A percentile compares a stretch with the other conserved stretches of the same genome.
Conservation (phyloP, 92 coral and sea anemone species). For the Actinernus sp. region DNA sequence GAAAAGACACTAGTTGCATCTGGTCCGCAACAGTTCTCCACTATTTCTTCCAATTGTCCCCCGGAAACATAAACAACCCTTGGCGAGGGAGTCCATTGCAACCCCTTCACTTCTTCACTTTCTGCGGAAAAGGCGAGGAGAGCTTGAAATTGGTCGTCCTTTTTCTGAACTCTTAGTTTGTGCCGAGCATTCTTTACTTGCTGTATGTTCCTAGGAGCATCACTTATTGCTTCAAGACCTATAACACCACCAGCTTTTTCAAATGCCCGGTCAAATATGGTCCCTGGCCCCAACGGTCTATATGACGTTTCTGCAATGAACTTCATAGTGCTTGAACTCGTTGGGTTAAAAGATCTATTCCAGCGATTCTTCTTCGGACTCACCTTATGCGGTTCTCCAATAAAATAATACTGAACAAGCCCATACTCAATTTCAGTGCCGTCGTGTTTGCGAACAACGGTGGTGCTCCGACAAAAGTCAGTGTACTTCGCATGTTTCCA, state of each 20-base stretch:
- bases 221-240: neutral
- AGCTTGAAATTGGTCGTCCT: neutral
- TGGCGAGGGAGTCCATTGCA: conserved; percentile 18
- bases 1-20: neutral
- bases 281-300: too few species aligned
- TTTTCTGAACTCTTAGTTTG: neutral
- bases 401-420: too few species aligned
- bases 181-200: conserved; percentile 13
- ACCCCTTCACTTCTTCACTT: neutral
- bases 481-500: too few species aligned
- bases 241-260: neutral
- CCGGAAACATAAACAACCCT: conserved; percentile 2
- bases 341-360: too few species aligned
- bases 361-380: too few species aligned
- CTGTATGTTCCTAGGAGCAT: conserved; percentile 17
- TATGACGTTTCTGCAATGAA: too few species aligned
- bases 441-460: too few species aligned
- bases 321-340: too few species aligned
- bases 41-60: conserved; percentile 1
- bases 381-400: too few species aligned
- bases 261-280: neutral
- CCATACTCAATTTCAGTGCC: too few species aligned
- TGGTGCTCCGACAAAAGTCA: too few species aligned
- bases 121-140: conserved; percentile 6
- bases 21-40: conserved; percentile 1